Conservation (phyloP, 2,113 vertebrate genomes). For the Cyanoramphus novaezelandiae region DNA sequence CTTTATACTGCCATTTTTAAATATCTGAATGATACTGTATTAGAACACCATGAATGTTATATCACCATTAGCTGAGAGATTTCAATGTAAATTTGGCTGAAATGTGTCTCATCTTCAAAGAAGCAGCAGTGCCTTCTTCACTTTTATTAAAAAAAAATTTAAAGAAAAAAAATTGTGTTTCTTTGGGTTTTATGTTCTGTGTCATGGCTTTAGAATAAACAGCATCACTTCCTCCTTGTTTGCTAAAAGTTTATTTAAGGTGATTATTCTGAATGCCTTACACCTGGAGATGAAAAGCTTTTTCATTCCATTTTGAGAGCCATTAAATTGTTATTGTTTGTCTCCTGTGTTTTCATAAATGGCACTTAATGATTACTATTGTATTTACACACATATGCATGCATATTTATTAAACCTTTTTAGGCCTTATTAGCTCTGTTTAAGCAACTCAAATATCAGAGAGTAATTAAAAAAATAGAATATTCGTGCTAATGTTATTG, state of each 20-base stretch:
- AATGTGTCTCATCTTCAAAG: background rate
- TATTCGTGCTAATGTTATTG: background rate
- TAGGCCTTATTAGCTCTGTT: background rate
- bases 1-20: background rate
- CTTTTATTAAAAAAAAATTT: background rate
- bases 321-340: background rate
- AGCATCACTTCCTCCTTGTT: background rate
- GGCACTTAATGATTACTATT: background rate
- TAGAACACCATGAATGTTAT: background rate
- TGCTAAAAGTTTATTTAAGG: background rate
- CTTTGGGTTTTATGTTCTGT: background rate
- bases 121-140: background rate
- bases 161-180: background rate
- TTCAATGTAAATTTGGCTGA: background rate
- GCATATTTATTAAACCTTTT: background rate
- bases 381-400: background rate
- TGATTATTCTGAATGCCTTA: background rate
- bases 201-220: background rate
- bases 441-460: background rate
- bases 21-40: background rate
- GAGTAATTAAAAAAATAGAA: background rate
- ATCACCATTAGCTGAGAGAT: background rate
- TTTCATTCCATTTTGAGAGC: background rate
- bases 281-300: background rate
- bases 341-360: background rate